Evolutionary conservation across 2,888 invertebrate genomes (phyloP).

Genomic region (Cerceris ruficornis): DNA sequence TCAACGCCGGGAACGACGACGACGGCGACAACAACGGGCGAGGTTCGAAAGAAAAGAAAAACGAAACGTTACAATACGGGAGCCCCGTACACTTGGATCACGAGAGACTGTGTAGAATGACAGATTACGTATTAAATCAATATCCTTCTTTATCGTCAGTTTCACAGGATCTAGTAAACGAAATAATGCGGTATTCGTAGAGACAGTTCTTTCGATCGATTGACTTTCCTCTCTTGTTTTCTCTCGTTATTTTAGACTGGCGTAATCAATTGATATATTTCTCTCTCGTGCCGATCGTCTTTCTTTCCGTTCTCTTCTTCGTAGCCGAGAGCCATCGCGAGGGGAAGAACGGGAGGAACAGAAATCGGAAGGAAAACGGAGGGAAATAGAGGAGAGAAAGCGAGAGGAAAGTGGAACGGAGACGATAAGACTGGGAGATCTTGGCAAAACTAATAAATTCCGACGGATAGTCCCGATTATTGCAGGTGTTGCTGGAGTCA

Average conservation of each 20-base stretch:
- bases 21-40: constrained; percentile 20
- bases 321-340: not conserved
- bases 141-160: constrained; percentile 14
- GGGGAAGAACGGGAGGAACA: constrained; percentile 7
- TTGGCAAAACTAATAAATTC: constrained; percentile 56
- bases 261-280: not conserved
- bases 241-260: constrained; percentile 14
- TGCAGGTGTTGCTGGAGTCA: constrained; percentile 62
- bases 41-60: constrained; percentile 19
- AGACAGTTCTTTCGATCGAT: not conserved
- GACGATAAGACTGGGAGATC: constrained; percentile 29
- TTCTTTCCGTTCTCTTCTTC: not conserved
- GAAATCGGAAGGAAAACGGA: constrained; percentile 12
- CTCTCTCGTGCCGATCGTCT: not conserved
- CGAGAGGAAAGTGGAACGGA: constrained; percentile 32
- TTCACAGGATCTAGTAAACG: constrained; percentile 39
- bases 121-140: constrained; percentile 13
- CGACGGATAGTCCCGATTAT: constrained; percentile 58
- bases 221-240: constrained; percentile 15
- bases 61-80: not conserved
- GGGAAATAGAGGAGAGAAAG: constrained; percentile 29
- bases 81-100: constrained; percentile 27
- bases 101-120: constrained; percentile 30
- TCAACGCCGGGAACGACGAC: constrained; percentile 27
- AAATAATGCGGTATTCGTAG: not conserved